Conservation (phyloP, 2,797 vertebrate genomes). For the Graptemys geographica region DNA sequence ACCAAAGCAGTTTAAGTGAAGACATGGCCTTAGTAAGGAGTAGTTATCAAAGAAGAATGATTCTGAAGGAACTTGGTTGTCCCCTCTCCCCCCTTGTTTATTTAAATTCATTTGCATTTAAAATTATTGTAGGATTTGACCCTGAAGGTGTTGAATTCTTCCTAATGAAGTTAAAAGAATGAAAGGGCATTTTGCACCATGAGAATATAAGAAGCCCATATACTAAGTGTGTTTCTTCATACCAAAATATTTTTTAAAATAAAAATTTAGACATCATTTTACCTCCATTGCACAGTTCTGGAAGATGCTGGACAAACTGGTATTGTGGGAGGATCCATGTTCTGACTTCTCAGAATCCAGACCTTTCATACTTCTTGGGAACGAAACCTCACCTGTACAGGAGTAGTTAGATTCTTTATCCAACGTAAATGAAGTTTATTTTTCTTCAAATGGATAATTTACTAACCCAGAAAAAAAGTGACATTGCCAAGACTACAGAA, state of each 20-base stretch:
- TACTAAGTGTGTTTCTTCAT: not conserved
- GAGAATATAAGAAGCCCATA: not conserved
- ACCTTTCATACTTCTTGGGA: slow-evolving; percentile 82
- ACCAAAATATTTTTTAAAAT: not conserved
- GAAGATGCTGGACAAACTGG: slow-evolving; percentile 96
- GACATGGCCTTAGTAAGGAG: no score
- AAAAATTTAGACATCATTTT: slow-evolving; percentile 50
- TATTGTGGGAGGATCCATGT: slow-evolving; percentile 91
- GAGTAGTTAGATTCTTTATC: not conserved
- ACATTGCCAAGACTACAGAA: not conserved
- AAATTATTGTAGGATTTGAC: not conserved
- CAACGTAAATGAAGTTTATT: not conserved
- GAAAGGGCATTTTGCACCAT: not conserved
- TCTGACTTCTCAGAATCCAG: slow-evolving; percentile 91
- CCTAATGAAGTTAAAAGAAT: not conserved
- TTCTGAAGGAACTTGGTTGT: not conserved
- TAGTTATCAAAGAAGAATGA: not conserved
- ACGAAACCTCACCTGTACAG: slow-evolving; percentile 78
- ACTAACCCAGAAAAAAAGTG: not conserved
- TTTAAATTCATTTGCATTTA: not conserved
- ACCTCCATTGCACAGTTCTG: slow-evolving; percentile 98
- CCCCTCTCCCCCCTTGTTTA: no score
- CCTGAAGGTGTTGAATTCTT: not conserved
- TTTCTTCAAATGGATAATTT: not conserved
- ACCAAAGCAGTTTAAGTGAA: no score